Percentiles rank a stretch among this genome's conserved stretches.
These are phyloP conservation scores for Castor canadensis DNA, from an alignment of 2,113 vertebrate species.

Conservation along the genomic window DNA sequence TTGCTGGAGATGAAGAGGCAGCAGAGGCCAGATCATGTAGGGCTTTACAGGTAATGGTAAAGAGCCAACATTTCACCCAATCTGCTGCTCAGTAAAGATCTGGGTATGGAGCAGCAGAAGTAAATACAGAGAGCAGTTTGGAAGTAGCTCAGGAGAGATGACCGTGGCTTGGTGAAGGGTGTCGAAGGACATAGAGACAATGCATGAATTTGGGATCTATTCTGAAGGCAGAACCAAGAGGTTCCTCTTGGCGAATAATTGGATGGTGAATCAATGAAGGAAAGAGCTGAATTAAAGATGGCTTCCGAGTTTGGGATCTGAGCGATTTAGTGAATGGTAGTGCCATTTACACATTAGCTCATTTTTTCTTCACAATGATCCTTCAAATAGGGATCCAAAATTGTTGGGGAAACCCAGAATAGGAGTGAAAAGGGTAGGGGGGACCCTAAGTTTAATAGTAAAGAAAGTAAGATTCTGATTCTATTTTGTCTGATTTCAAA, in stretches of 20 bases:
- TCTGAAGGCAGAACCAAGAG: not conserved
- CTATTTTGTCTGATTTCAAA: not conserved
- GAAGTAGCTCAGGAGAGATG: not conserved
- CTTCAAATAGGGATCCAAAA: not conserved
- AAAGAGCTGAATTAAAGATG: not conserved
- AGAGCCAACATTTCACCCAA: not conserved
- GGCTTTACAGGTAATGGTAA: not conserved
- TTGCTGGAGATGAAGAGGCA: not conserved
- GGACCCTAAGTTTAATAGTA: not conserved
- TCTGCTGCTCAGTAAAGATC: too few relatives aligned
- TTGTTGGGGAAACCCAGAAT: not conserved
- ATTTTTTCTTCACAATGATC: not conserved
- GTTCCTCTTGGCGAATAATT: not conserved
- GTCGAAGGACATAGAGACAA: not conserved
- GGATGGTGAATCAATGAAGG: not conserved
- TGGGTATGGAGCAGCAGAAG: too few relatives aligned
- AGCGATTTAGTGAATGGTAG: not conserved
- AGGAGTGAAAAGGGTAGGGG: not conserved
- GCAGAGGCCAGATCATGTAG: not conserved
- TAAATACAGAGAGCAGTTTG: not conserved
- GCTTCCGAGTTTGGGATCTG: not conserved
- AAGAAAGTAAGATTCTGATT: not conserved
- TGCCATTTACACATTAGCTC: not conserved
- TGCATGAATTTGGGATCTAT: not conserved
- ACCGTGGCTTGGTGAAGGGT: not conserved